Evolutionary conservation across 2,113 vertebrate species (phyloP), one percentile per base, ranked within the genome.

Genomic region (Oophaga pumilio): DNA sequence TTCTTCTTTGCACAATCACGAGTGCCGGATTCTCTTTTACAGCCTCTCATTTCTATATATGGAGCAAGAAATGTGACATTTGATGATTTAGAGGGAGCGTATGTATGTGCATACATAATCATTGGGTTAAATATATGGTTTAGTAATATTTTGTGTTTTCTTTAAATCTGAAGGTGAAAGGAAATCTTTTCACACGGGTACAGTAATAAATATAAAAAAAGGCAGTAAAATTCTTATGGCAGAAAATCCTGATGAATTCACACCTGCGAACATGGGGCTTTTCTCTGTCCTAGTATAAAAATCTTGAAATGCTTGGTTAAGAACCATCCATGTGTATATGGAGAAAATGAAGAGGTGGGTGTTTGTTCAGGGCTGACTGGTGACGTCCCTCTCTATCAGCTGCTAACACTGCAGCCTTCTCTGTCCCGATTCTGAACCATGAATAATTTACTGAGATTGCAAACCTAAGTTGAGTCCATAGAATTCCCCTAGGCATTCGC

Each of bases 361-460:
- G 52, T 85, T 60, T 74, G 68, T 87, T 81, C 85, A 80, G 77
- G 86, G 56, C 43, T 87, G 79, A 50, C 53, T 33, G 80, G 49
- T 76, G 59, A 82, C 69, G 71, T 60, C 57, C 73, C 76, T 76
- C 56, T 74, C 43, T 82, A 64, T 88, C 71, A 84, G 87, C 80
- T 84, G 81, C 78, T 82, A 88, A 56, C 81, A 53, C 57, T 22
- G 79, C 85, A 76, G 56, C 68, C 69, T 82, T 52, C 86, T 88
- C 79, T 88, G 86, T 62, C 80, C 86, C 80, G 73, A 84, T 88
- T 88, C 87, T 64, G 57, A 88, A 77, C 71, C 80, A 88, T 77
- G 60, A 88, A 88, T 88, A 88, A 88, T 88, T 87, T 84, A 88
- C 66, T 66, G 80, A 88, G 87, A 84, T 84, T 84, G 57, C 80